Conservation (phyloP, 2,797 vertebrate genomes). For the Chaenodraco wilsoni region DNA sequence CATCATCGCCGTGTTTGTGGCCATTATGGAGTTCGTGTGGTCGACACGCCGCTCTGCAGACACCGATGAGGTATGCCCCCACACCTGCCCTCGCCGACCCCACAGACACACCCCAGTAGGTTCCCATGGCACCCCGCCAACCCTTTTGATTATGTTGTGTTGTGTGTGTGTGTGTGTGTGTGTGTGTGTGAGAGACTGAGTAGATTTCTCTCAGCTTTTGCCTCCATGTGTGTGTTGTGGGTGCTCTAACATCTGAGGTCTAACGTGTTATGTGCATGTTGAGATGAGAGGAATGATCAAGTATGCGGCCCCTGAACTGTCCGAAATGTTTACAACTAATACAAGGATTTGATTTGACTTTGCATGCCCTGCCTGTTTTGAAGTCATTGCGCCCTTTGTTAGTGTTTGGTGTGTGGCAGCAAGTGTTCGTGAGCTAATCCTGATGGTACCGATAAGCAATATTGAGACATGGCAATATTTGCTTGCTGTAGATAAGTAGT, state of each 20-base stretch:
- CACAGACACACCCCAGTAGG: slow-evolving; percentile 87
- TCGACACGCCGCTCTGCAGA: slow-evolving; percentile 91
- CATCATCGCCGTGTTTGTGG: slow-evolving; percentile 94
- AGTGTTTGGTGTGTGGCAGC: slow-evolving; percentile 62
- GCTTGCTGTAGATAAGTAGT: slow-evolving; percentile 76
- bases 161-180: too few relatives aligned
- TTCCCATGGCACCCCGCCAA: slow-evolving; percentile 79
- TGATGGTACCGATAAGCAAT: slow-evolving; percentile 75
- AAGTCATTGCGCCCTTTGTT: slow-evolving; percentile 49
- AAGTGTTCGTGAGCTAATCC: slow-evolving; percentile 72
- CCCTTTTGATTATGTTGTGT: slow-evolving; percentile 68
- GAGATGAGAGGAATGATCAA: slow-evolving; percentile 58
- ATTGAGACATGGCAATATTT: slow-evolving; percentile 83
- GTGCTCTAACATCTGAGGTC: slow-evolving; percentile 44
- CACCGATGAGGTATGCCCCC: slow-evolving; percentile 91
- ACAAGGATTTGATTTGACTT: slow-evolving; percentile 30
- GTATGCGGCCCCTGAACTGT: slow-evolving; percentile 50
- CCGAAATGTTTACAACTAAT: slow-evolving; percentile 13
- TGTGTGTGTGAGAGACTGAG: slow-evolving; percentile 42
- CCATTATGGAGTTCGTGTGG: slow-evolving; percentile 96
- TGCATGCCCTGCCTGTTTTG: slow-evolving; percentile 69
- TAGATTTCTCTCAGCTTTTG: slow-evolving; percentile 53
- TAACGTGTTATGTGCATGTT: slow-evolving; percentile 54
- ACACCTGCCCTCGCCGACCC: slow-evolving; percentile 80
- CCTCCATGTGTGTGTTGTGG: slow-evolving; percentile 45